Conservation (phyloP, 2,797 vertebrate species). For the Protosalanx chinensis region DNA sequence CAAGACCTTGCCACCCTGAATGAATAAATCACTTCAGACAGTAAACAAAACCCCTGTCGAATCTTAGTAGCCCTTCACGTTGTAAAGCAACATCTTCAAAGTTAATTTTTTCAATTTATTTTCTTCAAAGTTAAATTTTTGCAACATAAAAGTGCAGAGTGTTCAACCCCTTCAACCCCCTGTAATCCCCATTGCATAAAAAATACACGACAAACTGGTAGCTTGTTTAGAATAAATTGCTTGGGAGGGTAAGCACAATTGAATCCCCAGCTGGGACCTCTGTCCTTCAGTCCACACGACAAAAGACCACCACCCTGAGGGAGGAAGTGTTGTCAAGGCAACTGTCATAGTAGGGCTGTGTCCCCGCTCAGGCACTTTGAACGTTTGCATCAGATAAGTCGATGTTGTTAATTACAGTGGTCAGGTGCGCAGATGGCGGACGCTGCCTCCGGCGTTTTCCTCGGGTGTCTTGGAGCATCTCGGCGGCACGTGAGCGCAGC, state of each 20-base stretch:
- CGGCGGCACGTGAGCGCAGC: background rate
- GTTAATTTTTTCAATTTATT: too few relatives aligned
- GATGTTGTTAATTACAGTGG: conserved; percentile 5
- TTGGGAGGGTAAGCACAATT: background rate
- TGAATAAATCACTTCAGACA: background rate
- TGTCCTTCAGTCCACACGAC: background rate
- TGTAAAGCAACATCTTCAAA: too few relatives aligned
- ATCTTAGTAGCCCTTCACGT: too few relatives aligned
- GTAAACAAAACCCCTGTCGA: too few relatives aligned
- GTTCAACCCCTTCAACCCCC: too few relatives aligned
- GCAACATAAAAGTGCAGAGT: too few relatives aligned
- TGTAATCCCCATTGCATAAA: background rate
- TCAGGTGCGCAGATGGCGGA: conserved; percentile 4
- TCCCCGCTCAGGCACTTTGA: conserved; percentile 13
- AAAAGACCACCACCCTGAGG: background rate
- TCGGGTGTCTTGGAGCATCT: background rate
- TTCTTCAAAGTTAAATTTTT: too few relatives aligned
- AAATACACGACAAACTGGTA: background rate
- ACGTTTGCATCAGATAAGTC: conserved; percentile 10
- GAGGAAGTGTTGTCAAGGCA: conserved; percentile 4
- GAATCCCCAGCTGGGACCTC: background rate
- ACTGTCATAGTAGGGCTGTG: background rate
- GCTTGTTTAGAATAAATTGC: background rate
- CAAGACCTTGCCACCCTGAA: background rate
- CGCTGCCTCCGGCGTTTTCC: background rate